phyloP scores from a whole-genome alignment of 2,888 invertebrate genomes.

The Lamproptera curius region DNA sequence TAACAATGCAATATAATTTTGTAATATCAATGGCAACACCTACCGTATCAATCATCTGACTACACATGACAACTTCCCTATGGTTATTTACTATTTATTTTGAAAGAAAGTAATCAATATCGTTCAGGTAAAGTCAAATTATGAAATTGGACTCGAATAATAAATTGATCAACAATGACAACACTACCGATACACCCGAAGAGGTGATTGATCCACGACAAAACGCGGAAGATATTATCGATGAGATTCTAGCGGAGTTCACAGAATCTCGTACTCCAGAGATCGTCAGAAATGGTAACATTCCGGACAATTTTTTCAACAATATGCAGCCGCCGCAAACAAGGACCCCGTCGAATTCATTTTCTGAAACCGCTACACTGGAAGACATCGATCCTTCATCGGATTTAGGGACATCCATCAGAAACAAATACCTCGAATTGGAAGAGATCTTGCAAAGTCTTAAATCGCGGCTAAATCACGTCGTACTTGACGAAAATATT shows the following conservation, averaged over 20 bases:
- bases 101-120: conserved; percentile 52
- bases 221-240: conserved; percentile 70
- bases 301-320: conserved; percentile 58
- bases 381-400: conserved; percentile 73
- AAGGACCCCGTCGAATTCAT: conserved; percentile 67
- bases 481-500: conserved; percentile 71
- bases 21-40: conserved; percentile 48
- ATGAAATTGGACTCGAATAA: conserved; percentile 76
- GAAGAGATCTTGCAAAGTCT: conserved; percentile 73
- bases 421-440: conserved; percentile 71
- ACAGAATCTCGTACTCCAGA: conserved; percentile 61
- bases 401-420: conserved; percentile 68
- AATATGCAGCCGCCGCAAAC: conserved; percentile 69
- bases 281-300: conserved; percentile 50
- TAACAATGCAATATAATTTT: no score
- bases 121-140: conserved; percentile 33
- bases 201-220: conserved; percentile 66
- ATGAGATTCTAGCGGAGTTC: conserved; percentile 70
- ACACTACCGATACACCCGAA: conserved; percentile 61
- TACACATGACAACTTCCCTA: conserved; percentile 31
- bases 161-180: conserved; percentile 67
- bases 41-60: conserved; percentile 61
- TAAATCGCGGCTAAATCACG: conserved; percentile 70
- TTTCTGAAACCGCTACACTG: conserved; percentile 61
- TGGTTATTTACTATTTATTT: conserved; percentile 58